A percentile compares a stretch with the other conserved stretches of the same genome.
These are phyloP conservation scores for Herpailurus yagouaroundi DNA, from an alignment of 2,113 vertebrate species.

Conservation along the genomic window DNA sequence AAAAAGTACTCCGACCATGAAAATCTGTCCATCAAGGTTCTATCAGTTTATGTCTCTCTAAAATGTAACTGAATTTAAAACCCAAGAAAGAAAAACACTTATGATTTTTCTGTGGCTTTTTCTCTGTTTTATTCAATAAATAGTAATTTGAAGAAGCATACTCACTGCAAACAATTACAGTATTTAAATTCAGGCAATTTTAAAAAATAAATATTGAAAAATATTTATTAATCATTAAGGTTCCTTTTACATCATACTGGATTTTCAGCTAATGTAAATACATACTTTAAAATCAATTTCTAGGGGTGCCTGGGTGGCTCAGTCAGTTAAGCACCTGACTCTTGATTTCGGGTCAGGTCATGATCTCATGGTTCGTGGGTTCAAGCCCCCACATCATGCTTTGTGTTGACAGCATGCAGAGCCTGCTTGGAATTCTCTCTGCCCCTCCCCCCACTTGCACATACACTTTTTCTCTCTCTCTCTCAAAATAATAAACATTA, in stretches of 20 bases:
- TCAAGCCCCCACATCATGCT: too few relatives aligned
- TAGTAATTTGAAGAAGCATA: not conserved
- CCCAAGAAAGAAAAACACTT: not conserved
- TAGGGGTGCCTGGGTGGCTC: not conserved
- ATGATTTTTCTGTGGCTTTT: not conserved
- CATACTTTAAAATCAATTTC: not conserved
- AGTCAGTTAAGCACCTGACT: too few relatives aligned
- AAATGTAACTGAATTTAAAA: not conserved
- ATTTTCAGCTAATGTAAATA: not conserved
- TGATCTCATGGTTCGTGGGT: too few relatives aligned
- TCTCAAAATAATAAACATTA: too few relatives aligned
- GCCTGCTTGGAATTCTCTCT: too few relatives aligned
- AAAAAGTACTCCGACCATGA: not conserved
- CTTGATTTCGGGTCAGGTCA: too few relatives aligned
- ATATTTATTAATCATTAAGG: not conserved
- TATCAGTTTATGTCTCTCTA: not conserved
- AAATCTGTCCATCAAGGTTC: not conserved
- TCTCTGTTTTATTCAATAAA: not conserved
- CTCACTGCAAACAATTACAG: not conserved
- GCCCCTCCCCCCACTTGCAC: too few relatives aligned
- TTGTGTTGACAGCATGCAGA: too few relatives aligned
- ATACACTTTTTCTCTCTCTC: too few relatives aligned
- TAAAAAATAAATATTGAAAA: not conserved
- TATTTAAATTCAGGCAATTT: not conserved
- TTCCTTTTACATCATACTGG: not conserved